phyloP scores from a whole-genome alignment of 1,140 invertebrate genomes.

The Cataglyphis hispanica region DNA sequence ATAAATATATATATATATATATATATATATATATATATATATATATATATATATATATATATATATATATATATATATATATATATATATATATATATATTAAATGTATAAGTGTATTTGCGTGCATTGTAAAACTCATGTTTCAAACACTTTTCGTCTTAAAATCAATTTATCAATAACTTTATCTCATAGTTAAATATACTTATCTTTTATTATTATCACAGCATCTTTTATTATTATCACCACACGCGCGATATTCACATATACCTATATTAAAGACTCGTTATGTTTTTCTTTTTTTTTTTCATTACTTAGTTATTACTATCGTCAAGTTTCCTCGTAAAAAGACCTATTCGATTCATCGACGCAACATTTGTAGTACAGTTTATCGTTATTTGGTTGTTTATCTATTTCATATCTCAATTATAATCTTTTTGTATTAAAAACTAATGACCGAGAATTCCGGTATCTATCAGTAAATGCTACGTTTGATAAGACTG shows the following conservation, averaged over 20 bases:
- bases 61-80: no score
- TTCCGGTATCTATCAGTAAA: not conserved
- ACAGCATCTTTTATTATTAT: no score
- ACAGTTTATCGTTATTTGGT: not conserved
- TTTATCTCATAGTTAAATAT: constrained; percentile 49
- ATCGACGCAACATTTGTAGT: not conserved
- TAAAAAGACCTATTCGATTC: constrained; percentile 23
- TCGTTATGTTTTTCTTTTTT: not conserved
- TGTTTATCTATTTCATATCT: not conserved
- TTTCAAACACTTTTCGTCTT: no score
- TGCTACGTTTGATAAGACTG: not conserved
- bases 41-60: not conserved
- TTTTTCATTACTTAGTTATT: not conserved
- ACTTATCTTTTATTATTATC: constrained; percentile 67
- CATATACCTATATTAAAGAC: not conserved
- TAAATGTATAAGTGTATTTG: not conserved
- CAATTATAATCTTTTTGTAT: not conserved
- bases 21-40: not conserved
- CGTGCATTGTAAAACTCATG: not conserved
- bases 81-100: not conserved
- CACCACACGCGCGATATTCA: not conserved
- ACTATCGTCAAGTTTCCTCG: not conserved
- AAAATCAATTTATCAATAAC: not conserved
- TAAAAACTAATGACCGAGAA: not conserved
- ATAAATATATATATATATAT: no score